phyloP scores from a whole-genome alignment of 2,888 invertebrate species.

The Campoplex capitator region DNA sequence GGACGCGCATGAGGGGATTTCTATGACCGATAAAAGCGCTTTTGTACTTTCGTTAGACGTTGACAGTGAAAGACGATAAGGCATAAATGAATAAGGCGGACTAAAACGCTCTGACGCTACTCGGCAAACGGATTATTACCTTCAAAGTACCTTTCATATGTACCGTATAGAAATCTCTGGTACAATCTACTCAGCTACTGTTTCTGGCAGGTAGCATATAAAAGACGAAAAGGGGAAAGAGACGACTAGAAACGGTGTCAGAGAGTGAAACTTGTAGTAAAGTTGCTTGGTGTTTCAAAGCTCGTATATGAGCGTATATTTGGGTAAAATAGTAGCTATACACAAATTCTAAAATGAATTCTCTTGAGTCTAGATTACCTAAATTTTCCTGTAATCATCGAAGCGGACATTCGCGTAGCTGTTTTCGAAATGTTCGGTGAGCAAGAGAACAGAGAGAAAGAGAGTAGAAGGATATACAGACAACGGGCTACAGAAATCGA shows the following conservation, averaged over 20 bases:
- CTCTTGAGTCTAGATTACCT: conserved; percentile 50
- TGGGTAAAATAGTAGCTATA: conserved; percentile 8
- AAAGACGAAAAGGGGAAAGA: conserved; percentile 4
- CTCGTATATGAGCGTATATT: conserved; percentile 22
- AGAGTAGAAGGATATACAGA: neutral
- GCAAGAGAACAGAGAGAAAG: conserved; percentile 14
- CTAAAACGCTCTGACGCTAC: conserved; percentile 25
- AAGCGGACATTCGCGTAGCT: conserved; percentile 50
- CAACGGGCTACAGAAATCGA: conserved; percentile 2
- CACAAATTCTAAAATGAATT: conserved; percentile 47
- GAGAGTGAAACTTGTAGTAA: conserved; percentile 60
- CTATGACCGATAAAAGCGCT: neutral
- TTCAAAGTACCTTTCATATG: conserved; percentile 24
- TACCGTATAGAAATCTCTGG: conserved; percentile 43
- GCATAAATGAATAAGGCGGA: conserved; percentile 13
- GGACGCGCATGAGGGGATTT: neutral
- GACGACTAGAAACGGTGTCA: conserved; percentile 34
- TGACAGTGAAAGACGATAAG: neutral
- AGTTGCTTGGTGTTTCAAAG: conserved; percentile 50
- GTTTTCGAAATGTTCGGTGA: conserved; percentile 59
- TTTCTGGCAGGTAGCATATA: conserved; percentile 50
- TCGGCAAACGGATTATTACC: conserved; percentile 14
- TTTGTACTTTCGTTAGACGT: neutral
- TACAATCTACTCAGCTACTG: conserved; percentile 53
- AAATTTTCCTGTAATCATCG: conserved; percentile 61